A percentile compares a stretch with the other conserved stretches of the same genome.
These are phyloP conservation scores for Carpatolechia fugitivella DNA, from an alignment of 2,888 invertebrate species.

Conservation along the genomic window DNA sequence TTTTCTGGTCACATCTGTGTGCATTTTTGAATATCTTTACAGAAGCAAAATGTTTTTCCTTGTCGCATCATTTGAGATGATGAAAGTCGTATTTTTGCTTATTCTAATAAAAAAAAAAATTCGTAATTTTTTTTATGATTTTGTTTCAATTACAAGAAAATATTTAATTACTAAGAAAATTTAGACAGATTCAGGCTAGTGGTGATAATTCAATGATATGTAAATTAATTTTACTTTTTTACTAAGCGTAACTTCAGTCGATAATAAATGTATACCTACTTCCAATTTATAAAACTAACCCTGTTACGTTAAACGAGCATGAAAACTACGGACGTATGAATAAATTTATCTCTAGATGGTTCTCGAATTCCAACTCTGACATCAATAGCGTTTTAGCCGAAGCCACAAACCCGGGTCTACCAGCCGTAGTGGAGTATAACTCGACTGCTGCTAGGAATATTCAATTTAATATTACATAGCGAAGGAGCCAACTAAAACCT, in stretches of 20 bases:
- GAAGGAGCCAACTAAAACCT: too few species aligned
- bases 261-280: too few species aligned
- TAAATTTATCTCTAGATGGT: background rate
- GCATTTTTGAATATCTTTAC: background rate
- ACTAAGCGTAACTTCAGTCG: too few species aligned
- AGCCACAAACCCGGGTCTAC: background rate
- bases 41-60: too few species aligned
- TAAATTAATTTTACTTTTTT: too few species aligned
- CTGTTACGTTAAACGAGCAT: background rate
- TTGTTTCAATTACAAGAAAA: too few species aligned
- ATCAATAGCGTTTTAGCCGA: background rate
- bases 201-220: too few species aligned
- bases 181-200: too few species aligned
- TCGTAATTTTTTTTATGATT: too few species aligned
- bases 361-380: background rate
- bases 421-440: background rate
- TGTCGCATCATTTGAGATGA: background rate
- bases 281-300: too few species aligned
- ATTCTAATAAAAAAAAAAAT: too few species aligned
- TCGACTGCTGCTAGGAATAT: background rate
- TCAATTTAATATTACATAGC: background rate
- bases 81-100: background rate
- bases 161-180: too few species aligned
- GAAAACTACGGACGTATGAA: background rate
- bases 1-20: background rate